Percentiles rank a stretch among this genome's conserved stretches.
Evolutionary conservation across 2,888 invertebrate species (phyloP).

Genomic region (Atherix ibis): DNA sequence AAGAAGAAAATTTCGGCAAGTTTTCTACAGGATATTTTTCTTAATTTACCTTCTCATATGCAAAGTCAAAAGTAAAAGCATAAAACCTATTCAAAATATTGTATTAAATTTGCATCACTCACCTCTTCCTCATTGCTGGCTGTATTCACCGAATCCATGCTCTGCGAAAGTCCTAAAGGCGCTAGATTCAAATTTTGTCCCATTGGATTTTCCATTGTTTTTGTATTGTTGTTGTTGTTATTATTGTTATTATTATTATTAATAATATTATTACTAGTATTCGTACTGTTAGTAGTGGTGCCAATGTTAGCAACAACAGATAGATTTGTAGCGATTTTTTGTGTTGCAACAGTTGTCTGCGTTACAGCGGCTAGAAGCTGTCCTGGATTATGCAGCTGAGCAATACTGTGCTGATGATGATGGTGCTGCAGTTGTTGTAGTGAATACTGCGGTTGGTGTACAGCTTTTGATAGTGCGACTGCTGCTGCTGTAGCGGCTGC

Average conservation of each 20-base stretch:
- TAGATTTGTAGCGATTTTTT: conserved; percentile 10
- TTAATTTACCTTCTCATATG: too few species aligned
- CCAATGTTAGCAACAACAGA: conserved; percentile 11
- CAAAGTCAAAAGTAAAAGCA: too few species aligned
- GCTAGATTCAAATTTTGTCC: conserved; percentile 47
- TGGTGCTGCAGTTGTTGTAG: conserved; percentile 9
- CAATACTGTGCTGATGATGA: conserved; percentile 4
- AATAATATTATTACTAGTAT: conserved; percentile 6
- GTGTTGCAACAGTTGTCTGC: neutral
- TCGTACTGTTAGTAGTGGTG: conserved; percentile 9
- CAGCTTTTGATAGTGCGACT: conserved; percentile 24
- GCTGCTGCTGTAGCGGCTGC: conserved; percentile 30
- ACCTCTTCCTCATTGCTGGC: conserved; percentile 96
- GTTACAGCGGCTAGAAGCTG: neutral
- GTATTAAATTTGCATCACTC: too few species aligned
- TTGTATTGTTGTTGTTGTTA: conserved; percentile 18
- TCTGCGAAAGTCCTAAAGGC: conserved; percentile 75
- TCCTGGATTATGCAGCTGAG: conserved; percentile 1
- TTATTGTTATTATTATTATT: conserved; percentile 13
- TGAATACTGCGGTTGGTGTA: conserved; percentile 11
- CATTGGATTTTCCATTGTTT: conserved; percentile 33
- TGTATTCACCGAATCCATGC: conserved; percentile 96
- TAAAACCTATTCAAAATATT: too few species aligned
- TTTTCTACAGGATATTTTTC: too few species aligned
- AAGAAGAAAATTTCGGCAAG: too few species aligned